phyloP scores from a whole-genome alignment of 2,797 vertebrate genomes.

The Sebastes elongatus region DNA sequence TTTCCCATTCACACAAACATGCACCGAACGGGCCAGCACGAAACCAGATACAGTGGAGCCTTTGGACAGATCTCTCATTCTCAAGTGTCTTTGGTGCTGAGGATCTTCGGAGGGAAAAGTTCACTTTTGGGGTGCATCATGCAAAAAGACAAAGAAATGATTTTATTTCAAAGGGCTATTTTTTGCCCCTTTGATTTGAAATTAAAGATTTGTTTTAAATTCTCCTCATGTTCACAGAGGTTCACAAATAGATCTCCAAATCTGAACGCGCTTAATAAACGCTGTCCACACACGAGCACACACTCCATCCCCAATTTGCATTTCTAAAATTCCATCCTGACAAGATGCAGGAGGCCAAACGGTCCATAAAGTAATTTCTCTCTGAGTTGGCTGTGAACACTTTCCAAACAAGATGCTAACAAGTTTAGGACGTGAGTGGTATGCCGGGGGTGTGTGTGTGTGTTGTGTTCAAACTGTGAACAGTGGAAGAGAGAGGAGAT shows the following conservation, averaged over 20 bases:
- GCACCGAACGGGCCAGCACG: constrained; percentile 16
- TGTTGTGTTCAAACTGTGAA: constrained; percentile 28
- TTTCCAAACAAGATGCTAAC: constrained; percentile 68
- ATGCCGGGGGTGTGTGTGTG: constrained; percentile 15
- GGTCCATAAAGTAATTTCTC: constrained; percentile 3
- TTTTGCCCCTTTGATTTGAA: background rate
- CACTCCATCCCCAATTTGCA: background rate
- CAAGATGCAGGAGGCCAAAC: background rate
- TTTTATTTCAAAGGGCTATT: background rate
- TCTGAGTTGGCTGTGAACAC: constrained; percentile 45
- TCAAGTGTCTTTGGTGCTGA: background rate
- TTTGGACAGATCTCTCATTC: background rate
- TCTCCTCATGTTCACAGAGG: background rate
- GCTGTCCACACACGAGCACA: background rate
- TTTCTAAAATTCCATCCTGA: background rate
- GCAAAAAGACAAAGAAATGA: background rate
- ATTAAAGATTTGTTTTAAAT: background rate
- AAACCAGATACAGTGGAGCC: constrained; percentile 24
- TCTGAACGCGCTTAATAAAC: background rate
- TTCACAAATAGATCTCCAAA: background rate
- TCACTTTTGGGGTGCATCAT: background rate
- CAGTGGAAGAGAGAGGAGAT: constrained; percentile 38
- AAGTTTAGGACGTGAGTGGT: constrained; percentile 41
- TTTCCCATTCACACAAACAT: constrained; percentile 59
- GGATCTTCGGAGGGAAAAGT: background rate